Evolutionary conservation across 2,797 vertebrate genomes (phyloP).

Genomic region (Gobionotothen gibberifrons): DNA sequence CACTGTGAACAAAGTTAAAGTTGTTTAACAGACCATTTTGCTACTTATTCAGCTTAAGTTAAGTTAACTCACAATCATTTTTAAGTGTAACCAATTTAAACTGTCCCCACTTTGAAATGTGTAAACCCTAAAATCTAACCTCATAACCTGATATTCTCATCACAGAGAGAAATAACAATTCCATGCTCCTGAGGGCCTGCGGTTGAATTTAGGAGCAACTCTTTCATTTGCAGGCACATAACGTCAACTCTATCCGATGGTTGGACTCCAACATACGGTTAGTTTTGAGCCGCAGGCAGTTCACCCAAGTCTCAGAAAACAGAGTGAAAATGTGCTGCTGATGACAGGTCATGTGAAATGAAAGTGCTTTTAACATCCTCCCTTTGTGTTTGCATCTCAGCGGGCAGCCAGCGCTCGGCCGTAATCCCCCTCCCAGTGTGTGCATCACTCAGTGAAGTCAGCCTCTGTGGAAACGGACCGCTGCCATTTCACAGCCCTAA

Average conservation of each 20-base stretch:
- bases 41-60: background rate
- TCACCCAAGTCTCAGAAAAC: slow-evolving; percentile 62
- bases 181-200: slow-evolving; percentile 53
- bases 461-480: slow-evolving; percentile 75
- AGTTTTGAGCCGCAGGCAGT: slow-evolving; percentile 73
- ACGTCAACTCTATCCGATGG: slow-evolving; percentile 57
- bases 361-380: slow-evolving; percentile 75
- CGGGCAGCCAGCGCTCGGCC: slow-evolving; percentile 63
- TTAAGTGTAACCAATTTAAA: slow-evolving; percentile 1
- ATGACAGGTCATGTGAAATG: slow-evolving; percentile 82
- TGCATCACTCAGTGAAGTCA: slow-evolving; percentile 78
- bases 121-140: slow-evolving; percentile 54
- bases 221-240: slow-evolving; percentile 73
- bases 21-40: background rate
- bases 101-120: slow-evolving; percentile 52
- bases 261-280: slow-evolving; percentile 42
- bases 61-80: background rate
- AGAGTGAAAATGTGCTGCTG: slow-evolving; percentile 80
- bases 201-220: slow-evolving; percentile 56
- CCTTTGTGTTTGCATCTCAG: slow-evolving; percentile 77
- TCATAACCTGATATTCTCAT: slow-evolving; percentile 67
- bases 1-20: background rate
- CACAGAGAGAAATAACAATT: slow-evolving; percentile 55
- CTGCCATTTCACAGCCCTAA: slow-evolving; percentile 78
- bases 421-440: slow-evolving; percentile 76